Evolutionary conservation across 2,888 invertebrate genomes (phyloP).

Genomic region (Caenorhabditis auriculariae): DNA sequence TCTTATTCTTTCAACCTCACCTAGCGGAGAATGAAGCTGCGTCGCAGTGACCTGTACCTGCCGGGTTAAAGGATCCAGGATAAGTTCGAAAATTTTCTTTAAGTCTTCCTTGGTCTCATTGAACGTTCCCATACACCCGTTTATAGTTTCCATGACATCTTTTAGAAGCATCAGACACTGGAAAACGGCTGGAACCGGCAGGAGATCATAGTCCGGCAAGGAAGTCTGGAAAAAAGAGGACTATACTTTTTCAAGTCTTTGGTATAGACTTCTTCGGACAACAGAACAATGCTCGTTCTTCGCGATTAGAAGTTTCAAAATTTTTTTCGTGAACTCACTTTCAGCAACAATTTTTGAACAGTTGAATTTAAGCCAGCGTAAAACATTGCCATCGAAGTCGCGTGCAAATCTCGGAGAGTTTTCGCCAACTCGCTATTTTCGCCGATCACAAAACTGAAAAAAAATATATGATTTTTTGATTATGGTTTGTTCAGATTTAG

Average conservation of each 20-base stretch:
- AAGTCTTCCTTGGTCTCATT: too few species aligned
- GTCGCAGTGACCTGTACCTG: conserved; percentile 92
- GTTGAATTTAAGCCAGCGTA: conserved; percentile 69
- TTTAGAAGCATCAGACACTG: conserved; percentile 76
- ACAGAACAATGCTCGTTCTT: too few species aligned
- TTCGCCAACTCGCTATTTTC: conserved; percentile 73
- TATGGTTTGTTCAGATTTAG: too few species aligned
- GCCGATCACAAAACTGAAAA: conserved; percentile 69
- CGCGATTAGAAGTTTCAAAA: too few species aligned
- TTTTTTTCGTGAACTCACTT: too few species aligned
- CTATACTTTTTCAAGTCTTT: background rate
- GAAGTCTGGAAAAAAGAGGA: too few species aligned
- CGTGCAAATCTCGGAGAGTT: conserved; percentile 79
- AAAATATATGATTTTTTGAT: background rate
- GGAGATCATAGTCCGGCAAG: conserved; percentile 72
- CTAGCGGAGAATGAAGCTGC: conserved; percentile 73
- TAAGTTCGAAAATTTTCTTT: conserved; percentile 81
- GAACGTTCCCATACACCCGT: conserved; percentile 69
- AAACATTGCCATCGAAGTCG: conserved; percentile 83
- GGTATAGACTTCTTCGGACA: too few species aligned
- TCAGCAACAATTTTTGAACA: conserved; percentile 64
- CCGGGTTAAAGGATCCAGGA: conserved; percentile 83
- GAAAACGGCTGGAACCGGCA: conserved; percentile 78
- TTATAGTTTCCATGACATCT: conserved; percentile 78
- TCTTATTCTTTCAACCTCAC: too few species aligned